These are phyloP conservation scores for Pangasianodon hypophthalmus DNA, from an alignment of 2,113 vertebrate genomes.

Conservation along the genomic window DNA sequence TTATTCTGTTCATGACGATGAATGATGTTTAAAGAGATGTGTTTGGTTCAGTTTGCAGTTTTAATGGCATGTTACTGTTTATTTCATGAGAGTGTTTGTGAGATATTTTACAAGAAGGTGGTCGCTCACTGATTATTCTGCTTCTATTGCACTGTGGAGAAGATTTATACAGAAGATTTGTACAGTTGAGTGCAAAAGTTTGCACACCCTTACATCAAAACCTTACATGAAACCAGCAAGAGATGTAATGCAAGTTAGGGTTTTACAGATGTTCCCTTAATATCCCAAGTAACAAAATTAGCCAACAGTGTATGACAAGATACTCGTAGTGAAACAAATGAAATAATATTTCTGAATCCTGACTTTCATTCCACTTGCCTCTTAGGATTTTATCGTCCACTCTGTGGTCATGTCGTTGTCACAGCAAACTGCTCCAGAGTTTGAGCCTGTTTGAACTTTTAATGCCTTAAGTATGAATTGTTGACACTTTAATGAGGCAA, in stretches of 20 bases:
- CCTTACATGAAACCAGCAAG: neutral
- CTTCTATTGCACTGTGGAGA: neutral
- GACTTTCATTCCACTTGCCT: neutral
- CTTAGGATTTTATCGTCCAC: neutral
- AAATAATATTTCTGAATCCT: neutral
- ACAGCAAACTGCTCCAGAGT: neutral
- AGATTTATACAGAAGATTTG: neutral
- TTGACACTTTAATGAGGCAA: neutral
- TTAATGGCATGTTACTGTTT: neutral
- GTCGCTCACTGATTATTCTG: neutral
- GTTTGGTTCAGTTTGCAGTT: neutral
- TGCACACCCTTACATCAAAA: neutral
- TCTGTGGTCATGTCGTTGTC: neutral
- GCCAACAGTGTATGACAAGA: neutral
- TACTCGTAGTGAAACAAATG: neutral
- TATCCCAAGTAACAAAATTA: neutral
- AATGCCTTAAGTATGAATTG: neutral
- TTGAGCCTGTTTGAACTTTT: neutral
- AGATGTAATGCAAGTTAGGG: neutral
- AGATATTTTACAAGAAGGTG: neutral
- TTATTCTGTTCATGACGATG: neutral
- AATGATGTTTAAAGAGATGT: neutral
- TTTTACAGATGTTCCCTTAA: neutral
- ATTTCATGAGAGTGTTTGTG: neutral
- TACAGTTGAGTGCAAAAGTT: neutral